phyloP scores from a whole-genome alignment of 2,113 vertebrate genomes.

The Dolichallabes microphthalmus region DNA sequence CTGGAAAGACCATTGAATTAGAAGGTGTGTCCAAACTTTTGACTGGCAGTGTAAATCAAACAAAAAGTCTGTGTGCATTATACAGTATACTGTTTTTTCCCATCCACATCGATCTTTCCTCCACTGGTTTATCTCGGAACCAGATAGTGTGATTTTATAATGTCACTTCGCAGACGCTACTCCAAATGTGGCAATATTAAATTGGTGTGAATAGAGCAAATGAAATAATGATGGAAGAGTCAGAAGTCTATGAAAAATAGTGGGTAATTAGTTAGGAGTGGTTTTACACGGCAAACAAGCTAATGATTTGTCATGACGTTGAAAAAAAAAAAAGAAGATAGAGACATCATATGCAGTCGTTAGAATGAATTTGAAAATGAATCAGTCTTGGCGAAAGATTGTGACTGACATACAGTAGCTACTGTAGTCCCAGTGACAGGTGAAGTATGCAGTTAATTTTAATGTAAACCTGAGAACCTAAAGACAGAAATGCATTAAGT shows the following conservation, averaged over 20 bases:
- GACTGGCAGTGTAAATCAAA: neutral
- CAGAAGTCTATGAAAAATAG: neutral
- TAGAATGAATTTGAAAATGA: neutral
- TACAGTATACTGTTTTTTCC: neutral
- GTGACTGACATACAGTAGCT: neutral
- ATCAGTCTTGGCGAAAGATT: neutral
- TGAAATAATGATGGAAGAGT: neutral
- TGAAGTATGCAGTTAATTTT: neutral
- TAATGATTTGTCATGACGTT: neutral
- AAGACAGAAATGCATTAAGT: neutral
- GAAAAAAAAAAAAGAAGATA: neutral
- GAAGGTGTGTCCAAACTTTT: no score
- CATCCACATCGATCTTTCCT: neutral
- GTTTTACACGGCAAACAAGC: neutral
- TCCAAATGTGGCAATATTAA: neutral
- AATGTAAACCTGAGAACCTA: neutral
- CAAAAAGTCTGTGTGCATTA: neutral
- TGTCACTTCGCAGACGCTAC: neutral
- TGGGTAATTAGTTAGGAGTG: neutral
- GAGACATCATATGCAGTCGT: neutral
- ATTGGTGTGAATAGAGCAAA: neutral
- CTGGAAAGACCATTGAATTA: no score
- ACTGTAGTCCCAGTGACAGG: neutral
- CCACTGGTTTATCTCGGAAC: neutral
- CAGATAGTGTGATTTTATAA: neutral